Percentiles rank a stretch among this genome's conserved stretches.
phyloP scores from a whole-genome alignment of 2,888 invertebrate species.

The Emmelina monodactyla region DNA sequence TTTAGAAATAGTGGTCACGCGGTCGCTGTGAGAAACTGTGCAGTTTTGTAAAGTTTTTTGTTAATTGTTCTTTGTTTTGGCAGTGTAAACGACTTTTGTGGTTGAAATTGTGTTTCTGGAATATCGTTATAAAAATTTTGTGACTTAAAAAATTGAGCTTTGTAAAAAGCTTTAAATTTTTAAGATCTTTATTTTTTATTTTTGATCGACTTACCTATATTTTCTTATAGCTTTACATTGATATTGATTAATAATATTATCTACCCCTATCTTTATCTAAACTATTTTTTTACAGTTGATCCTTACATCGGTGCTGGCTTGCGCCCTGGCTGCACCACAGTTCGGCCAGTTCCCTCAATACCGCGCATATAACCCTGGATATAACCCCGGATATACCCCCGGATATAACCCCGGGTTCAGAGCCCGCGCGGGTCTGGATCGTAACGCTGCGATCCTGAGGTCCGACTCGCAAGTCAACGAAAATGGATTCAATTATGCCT shows the following conservation, averaged over 20 bases:
- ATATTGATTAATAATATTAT: background rate
- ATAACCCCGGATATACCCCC: slow-evolving; percentile 20
- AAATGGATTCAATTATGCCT: slow-evolving; percentile 52
- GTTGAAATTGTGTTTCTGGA: no score
- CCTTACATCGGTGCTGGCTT: slow-evolving; percentile 34
- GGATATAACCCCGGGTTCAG: slow-evolving; percentile 28
- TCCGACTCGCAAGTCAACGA: slow-evolving; percentile 43
- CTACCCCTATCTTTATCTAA: slow-evolving; percentile 1
- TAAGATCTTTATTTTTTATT: no score
- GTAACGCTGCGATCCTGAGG: slow-evolving; percentile 42
- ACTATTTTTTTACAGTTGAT: slow-evolving; percentile 32
- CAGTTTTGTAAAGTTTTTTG: no score
- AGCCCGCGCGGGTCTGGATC: slow-evolving; percentile 34
- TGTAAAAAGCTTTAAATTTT: no score
- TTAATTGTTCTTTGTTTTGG: no score
- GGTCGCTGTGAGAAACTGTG: no score
- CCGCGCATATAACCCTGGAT: slow-evolving; percentile 12
- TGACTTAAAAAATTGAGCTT: no score
- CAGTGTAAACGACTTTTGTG: no score
- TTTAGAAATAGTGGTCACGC: no score
- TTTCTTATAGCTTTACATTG: background rate
- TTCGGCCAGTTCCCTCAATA: slow-evolving; percentile 29
- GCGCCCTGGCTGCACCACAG: slow-evolving; percentile 30
- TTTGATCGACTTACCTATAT: no score
- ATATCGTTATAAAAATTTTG: no score